phyloP scores from a whole-genome alignment of 2,888 invertebrate species.

The Nudaria mundana region DNA sequence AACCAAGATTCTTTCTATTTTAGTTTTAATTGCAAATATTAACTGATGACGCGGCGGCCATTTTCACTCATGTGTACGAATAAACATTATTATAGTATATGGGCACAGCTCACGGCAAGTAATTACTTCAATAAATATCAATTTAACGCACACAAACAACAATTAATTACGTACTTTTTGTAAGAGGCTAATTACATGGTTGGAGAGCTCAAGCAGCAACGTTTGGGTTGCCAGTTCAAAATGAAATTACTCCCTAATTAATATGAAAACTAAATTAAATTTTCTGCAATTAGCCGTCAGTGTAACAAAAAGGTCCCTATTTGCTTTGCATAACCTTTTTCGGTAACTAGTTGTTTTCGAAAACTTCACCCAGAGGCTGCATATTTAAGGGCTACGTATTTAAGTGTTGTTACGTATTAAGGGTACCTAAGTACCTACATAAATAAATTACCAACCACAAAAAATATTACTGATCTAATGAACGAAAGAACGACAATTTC shows the following conservation, averaged over 20 bases:
- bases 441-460: no score
- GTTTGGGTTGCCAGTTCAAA: conserved; percentile 23
- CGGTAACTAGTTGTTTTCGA: no score
- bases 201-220: conserved; percentile 52
- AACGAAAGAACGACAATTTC: no score
- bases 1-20: no score
- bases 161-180: conserved; percentile 74
- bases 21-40: conserved; percentile 30
- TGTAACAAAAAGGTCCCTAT: no score
- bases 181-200: conserved; percentile 69
- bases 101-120: conserved; percentile 52
- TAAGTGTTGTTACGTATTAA: no score
- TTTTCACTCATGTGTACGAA: conserved; percentile 28
- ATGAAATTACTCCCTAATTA: conserved; percentile 15
- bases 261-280: neutral
- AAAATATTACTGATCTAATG: no score
- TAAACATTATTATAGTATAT: conserved; percentile 50
- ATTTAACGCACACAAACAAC: conserved; percentile 57
- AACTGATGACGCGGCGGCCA: conserved; percentile 23
- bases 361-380: no score
- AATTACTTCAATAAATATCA: conserved; percentile 74
- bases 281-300: no score
- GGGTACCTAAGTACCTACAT: no score
- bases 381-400: no score
- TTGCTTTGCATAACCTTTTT: no score